Evolutionary conservation across 2,888 invertebrate genomes (phyloP).

Genomic region (Cylloceria caligata): DNA sequence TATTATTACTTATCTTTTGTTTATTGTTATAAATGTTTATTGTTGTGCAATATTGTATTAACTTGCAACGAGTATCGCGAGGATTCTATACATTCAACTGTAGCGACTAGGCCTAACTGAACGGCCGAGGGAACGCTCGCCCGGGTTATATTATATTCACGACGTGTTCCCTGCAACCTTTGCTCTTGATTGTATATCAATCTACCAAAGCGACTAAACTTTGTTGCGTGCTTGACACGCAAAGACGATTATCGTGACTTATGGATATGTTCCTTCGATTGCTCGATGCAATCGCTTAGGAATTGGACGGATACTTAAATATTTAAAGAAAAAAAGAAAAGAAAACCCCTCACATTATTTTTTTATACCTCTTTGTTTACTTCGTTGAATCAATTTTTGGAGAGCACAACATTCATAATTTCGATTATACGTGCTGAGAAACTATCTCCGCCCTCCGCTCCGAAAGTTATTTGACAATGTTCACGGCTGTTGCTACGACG

Average conservation of each 20-base stretch:
- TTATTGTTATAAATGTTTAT: slow-evolving; percentile 57
- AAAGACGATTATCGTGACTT: slow-evolving; percentile 23
- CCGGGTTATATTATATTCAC: not conserved
- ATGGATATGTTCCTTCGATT: slow-evolving; percentile 56
- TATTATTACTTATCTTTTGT: slow-evolving; percentile 48
- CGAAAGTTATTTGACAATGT: slow-evolving; percentile 42
- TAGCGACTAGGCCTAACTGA: slow-evolving; percentile 28
- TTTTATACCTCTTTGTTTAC: slow-evolving; percentile 39
- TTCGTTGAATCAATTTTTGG: slow-evolving; percentile 38
- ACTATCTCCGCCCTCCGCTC: no score
- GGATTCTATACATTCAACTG: slow-evolving; percentile 19
- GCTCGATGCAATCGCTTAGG: slow-evolving; percentile 57
- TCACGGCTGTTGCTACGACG: slow-evolving; percentile 54
- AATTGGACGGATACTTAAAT: slow-evolving; percentile 32
- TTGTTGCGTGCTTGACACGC: slow-evolving; percentile 23
- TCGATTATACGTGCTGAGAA: slow-evolving; percentile 37
- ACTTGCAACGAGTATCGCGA: slow-evolving; percentile 16
- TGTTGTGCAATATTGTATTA: slow-evolving; percentile 68
- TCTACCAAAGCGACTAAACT: slow-evolving; percentile 42
- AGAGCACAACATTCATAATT: slow-evolving; percentile 60
- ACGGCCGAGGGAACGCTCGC: slow-evolving; percentile 29
- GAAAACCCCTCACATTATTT: slow-evolving; percentile 48
- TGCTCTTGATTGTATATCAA: slow-evolving; percentile 10
- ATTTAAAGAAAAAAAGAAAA: not conserved
- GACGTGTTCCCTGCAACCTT: slow-evolving; percentile 5